phyloP scores from a whole-genome alignment of 2,113 vertebrate species.

The Fulica atra region DNA sequence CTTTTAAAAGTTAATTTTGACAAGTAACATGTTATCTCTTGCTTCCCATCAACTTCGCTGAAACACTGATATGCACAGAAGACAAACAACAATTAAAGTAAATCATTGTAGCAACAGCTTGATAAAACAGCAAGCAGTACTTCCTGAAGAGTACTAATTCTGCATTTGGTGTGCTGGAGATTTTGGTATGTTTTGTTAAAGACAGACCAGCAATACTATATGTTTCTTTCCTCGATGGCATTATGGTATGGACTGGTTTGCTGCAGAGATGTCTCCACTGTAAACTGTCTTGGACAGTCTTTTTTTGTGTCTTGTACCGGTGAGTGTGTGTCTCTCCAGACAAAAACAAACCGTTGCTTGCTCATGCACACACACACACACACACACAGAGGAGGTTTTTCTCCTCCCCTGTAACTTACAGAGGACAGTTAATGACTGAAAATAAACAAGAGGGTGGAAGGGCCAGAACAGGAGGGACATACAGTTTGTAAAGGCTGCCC shows the following conservation, averaged over 20 bases:
- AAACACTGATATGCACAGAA: not conserved
- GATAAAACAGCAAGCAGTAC: conserved; percentile 5
- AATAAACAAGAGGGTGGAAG: not conserved
- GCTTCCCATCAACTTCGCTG: not conserved
- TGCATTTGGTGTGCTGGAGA: not conserved
- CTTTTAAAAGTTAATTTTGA: conserved; percentile 14
- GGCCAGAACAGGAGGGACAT: not conserved
- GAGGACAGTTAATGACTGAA: not conserved
- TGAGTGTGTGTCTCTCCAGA: not conserved
- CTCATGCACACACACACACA: not conserved
- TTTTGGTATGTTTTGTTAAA: not conserved
- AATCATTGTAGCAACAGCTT: not conserved
- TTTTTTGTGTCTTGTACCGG: not conserved
- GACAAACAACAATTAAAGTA: not conserved
- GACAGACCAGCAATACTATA: not conserved
- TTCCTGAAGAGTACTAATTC: not conserved
- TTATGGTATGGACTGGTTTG: not conserved
- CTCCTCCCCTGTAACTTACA: not conserved
- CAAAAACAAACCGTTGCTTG: not conserved
- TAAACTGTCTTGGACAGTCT: not conserved
- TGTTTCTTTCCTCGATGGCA: not conserved
- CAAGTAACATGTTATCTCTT: not conserved
- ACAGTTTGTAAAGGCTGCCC: conserved; percentile 38
- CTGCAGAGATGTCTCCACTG: not conserved
- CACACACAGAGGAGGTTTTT: not conserved